Conservation (phyloP, 2,888 invertebrate genomes). For the Drosophila suboccidentalis region DNA sequence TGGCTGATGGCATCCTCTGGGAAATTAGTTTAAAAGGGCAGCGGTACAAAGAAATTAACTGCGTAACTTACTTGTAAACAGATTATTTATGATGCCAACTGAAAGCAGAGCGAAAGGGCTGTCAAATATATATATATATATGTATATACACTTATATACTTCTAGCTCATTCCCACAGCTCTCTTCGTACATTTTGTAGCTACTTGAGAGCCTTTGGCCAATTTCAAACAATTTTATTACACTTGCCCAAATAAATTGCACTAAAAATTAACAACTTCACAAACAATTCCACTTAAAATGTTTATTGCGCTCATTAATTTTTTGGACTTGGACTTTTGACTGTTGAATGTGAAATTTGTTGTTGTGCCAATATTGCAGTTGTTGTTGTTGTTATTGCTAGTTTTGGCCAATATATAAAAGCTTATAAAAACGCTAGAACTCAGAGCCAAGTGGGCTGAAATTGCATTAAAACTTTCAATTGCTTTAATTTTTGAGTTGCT, state of each 20-base stretch:
- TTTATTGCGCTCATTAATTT: constrained; percentile 82
- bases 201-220: constrained; percentile 40
- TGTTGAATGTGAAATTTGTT: constrained; percentile 54
- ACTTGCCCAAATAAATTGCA: constrained; percentile 80
- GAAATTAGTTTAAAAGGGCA: constrained; percentile 80
- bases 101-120: constrained; percentile 37
- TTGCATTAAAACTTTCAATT: constrained; percentile 75
- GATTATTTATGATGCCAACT: constrained; percentile 75
- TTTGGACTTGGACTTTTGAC: constrained; percentile 55
- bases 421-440: constrained; percentile 34
- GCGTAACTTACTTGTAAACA: constrained; percentile 80
- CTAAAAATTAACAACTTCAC: constrained; percentile 82
- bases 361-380: constrained; percentile 11
- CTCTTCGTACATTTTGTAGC: neutral
- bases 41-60: constrained; percentile 68
- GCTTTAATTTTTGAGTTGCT: constrained; percentile 59
- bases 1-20: constrained; percentile 59
- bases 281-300: constrained; percentile 82
- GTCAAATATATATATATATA: constrained; percentile 9
- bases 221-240: constrained; percentile 78
- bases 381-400: constrained; percentile 30
- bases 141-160: neutral
- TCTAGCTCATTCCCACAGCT: constrained; percentile 1
- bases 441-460: constrained; percentile 48
- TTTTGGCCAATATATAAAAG: constrained; percentile 37